phyloP scores from a whole-genome alignment of 2,797 vertebrate genomes.

The Amazonetta brasiliensis region DNA sequence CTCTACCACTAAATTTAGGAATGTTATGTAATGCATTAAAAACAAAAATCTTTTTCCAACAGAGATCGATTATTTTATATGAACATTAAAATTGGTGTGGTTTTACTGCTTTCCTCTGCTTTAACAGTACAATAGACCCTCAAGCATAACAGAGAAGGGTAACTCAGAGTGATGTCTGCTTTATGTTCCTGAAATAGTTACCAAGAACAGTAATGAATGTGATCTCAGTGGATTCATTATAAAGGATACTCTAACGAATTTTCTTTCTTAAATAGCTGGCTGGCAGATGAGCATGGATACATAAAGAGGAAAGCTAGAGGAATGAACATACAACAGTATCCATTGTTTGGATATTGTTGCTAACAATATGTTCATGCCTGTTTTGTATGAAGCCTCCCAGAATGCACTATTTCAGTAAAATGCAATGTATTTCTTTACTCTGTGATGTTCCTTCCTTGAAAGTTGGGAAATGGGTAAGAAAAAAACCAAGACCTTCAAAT shows the following conservation, averaged over 20 bases:
- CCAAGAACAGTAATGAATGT: conserved; percentile 14
- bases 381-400: background rate
- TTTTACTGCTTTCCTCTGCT: conserved; percentile 37
- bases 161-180: background rate
- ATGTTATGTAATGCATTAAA: conserved; percentile 28
- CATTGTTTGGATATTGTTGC: background rate
- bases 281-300: background rate
- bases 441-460: background rate
- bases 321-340: background rate
- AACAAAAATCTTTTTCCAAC: conserved; percentile 31
- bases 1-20: background rate
- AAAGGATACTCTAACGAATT: conserved; percentile 28
- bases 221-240: conserved; percentile 4
- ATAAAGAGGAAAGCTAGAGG: background rate
- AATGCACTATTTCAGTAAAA: background rate
- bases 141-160: background rate
- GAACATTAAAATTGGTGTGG: conserved; percentile 47
- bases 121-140: conserved; percentile 10
- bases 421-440: background rate
- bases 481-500: background rate
- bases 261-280: background rate
- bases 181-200: conserved; percentile 5
- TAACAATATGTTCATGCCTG: background rate
- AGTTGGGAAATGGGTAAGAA: background rate
- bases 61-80: conserved; percentile 43